Evolutionary conservation across 23 tunicate genomes (phyloP).

Genomic region (Styela plicata): DNA sequence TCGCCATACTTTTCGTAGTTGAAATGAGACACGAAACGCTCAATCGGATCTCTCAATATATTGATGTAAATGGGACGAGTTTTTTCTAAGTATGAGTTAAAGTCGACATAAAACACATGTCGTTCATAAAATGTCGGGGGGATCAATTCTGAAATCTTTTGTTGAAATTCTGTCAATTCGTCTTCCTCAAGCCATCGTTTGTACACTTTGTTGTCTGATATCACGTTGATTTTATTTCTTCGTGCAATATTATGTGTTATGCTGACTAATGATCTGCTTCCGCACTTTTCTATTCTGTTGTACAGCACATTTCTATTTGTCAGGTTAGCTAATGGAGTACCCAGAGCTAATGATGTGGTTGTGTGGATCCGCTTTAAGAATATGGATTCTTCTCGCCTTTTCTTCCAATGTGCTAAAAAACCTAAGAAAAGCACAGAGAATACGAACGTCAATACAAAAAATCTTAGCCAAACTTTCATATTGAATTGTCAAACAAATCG

Average conservation of each 20-base stretch:
- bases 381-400: too few species aligned
- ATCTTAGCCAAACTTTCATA: too few species aligned
- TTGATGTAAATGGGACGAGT: conserved; percentile 85
- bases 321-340: too few species aligned
- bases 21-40: conserved; percentile 79
- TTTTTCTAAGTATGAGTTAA: conserved; percentile 9
- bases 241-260: conserved; percentile 29
- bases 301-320: too few species aligned
- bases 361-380: too few species aligned
- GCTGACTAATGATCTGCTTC: conserved; percentile 65
- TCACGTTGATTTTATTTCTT: conserved; percentile 33
- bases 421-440: too few species aligned
- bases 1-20: conserved; percentile 77
- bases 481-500: too few species aligned
- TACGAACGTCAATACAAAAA: too few species aligned
- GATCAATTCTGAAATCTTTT: conserved; percentile 33
- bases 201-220: conserved; percentile 25
- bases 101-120: conserved; percentile 79
- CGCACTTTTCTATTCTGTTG: conserved; percentile 96
- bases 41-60: conserved; percentile 91
- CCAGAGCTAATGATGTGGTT: too few species aligned
- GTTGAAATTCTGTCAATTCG: too few species aligned
- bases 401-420: too few species aligned
- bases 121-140: conserved; percentile 74
- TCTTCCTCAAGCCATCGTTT: too few species aligned